Base-by-base conservation (phyloP, 2,113 vertebrate species). In the Triplophysa tibetana region DNA sequence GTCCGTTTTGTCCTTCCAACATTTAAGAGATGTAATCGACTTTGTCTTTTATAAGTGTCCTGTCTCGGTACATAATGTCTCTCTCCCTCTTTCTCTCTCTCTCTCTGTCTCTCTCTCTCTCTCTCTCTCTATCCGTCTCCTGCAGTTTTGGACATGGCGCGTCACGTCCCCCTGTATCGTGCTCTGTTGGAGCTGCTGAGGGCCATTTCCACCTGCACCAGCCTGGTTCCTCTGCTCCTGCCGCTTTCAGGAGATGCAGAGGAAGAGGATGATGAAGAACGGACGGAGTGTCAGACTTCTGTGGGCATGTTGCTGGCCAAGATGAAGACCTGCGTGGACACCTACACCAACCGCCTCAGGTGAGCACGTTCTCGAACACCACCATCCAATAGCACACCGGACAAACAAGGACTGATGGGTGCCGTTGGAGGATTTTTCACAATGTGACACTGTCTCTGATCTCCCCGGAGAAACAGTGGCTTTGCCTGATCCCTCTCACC, bases 281-380 rank as follows among this genome's bases (percentile, higher is more conserved):
- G 93, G 41, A 72, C 93, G 2, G 97, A 98, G 86, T 95, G 96
- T 73, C 97, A 97, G 81, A 93, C 95, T 68, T 99, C 96, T 8
- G 97, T 99, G 78, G 97, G 97, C 73, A 96, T 96, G 87, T 90
- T 99, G 80, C 83, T 99, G 87, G 97, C 98, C 85, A 99, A 99
- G 91, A 99, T 99, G 98, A 99, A 99, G 91, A 99, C 96, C 4
- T 99, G 98, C 68, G 97, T 99, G 23, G 97, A 99, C 88, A 99
- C 98, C 2, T 99, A 99, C 63, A 99, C 97, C 85, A 99, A 97
- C 87, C 93, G 98, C 61, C 93, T 99, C 90, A 98, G 97, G 97
- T 96, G 21, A 61, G 81, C 21, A 48, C 9, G 54, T 29, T 9
- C 50, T 70, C 16, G 19, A 19, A 52, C 50, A 14, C 14, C 50